Evolutionary conservation across 2,888 invertebrate species (phyloP), one percentile per base, ranked within the genome.

Genomic region (Pandemis corylana): DNA sequence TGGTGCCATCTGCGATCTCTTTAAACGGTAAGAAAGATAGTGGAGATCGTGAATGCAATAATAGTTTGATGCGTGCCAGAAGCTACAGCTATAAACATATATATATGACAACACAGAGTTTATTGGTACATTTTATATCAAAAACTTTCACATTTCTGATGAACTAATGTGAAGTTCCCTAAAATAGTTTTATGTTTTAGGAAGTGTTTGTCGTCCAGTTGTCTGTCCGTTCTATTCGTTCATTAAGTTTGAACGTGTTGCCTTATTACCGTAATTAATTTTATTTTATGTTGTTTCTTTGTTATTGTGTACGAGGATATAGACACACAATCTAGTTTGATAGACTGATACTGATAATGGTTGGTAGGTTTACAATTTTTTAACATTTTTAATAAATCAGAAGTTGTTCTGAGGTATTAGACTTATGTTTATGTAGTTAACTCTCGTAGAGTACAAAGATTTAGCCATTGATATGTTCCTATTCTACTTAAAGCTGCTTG

Each of bases 361-460:
- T 49, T 46, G 69, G n/a, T 71, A 71, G 75, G 10, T 70, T 70
- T 42, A 63, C 61, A 49, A 41, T 42, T 65, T 65, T 73, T 76
- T 66, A 75, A 76, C 63, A 68, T 72, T 77, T 70, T 67, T 66
- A 61, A 20, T 61, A 20, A 69, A 74, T 41, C 63, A 66, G 59
- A 64, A 61, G 69, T 49, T 65, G 64, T 74, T 70, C 41, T 79
- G 76, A 74, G 28, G 59, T 2, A 20, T 59, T 36, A 36, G 20
- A 59, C 6, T 56, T 56, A 12, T 28, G 28, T 12, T 12, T n/a
- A 12, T 76, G 13, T 76, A 78, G 77, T 79, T 84, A 71, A 80
- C 84, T 85, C 82, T 84, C 80, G 83, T 85, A 83, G 84, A 83
- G 85, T 84, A 83, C 78, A 80, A 81, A 82, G 51, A 36, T 56